These are phyloP conservation scores for Exephanes ischioxanthus DNA, from an alignment of 2,888 invertebrate species.

Conservation along the genomic window DNA sequence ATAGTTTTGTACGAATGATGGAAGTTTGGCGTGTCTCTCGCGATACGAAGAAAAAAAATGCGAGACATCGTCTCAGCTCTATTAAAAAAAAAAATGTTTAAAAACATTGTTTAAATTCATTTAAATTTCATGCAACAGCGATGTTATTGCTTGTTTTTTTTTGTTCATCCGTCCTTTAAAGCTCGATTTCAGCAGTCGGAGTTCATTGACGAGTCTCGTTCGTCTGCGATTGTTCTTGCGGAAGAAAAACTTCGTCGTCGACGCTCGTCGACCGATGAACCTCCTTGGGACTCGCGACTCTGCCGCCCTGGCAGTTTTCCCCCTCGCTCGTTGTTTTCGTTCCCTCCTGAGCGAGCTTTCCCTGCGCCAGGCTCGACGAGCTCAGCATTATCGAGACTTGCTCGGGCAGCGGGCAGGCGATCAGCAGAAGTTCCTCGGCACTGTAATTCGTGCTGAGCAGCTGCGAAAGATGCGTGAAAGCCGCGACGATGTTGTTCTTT, in stretches of 20 bases:
- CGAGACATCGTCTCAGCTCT: neutral
- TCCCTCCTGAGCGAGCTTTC: conserved; percentile 65
- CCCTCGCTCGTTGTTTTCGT: conserved; percentile 27
- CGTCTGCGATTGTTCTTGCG: conserved; percentile 12
- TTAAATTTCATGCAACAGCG: neutral
- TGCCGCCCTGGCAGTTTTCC: neutral
- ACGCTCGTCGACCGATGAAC: neutral
- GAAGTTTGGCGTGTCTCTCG: conserved; percentile 17
- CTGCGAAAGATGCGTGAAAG: conserved; percentile 94
- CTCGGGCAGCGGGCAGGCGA: conserved; percentile 96
- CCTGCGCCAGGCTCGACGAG: conserved; percentile 88
- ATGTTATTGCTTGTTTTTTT: neutral
- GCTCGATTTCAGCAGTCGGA: neutral
- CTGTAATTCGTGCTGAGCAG: conserved; percentile 91
- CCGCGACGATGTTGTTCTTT: conserved; percentile 95
- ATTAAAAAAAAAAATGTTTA: neutral
- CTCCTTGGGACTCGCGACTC: neutral
- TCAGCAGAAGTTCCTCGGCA: conserved; percentile 92
- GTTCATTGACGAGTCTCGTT: neutral
- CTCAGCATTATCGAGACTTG: conserved; percentile 96
- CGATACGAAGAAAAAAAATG: conserved; percentile 1
- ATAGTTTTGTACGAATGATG: conserved; percentile 12
- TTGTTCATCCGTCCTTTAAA: neutral
- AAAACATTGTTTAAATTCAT: neutral
- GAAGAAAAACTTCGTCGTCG: conserved; percentile 55